Conservation (phyloP, 2,113 vertebrate species). For the Neodon shergylaensis region DNA sequence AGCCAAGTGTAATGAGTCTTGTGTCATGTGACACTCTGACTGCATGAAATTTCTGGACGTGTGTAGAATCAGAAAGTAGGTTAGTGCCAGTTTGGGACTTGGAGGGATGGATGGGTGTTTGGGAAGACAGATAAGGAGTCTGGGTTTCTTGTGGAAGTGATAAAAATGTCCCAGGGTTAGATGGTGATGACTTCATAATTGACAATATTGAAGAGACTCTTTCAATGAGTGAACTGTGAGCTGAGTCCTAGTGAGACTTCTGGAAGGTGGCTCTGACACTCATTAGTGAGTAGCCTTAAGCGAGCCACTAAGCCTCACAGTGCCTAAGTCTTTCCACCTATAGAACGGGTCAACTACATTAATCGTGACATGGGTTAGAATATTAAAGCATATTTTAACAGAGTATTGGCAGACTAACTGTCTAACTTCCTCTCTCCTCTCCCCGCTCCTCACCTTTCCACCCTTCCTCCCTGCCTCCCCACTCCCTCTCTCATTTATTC, state of each 20-base stretch:
- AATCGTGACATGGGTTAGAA: not conserved
- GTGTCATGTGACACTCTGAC: not conserved
- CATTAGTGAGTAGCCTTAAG: not conserved
- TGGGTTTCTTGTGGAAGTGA: not conserved
- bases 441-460: not conserved
- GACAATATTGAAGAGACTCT: not conserved
- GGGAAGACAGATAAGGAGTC: not conserved
- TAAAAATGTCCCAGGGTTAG: not conserved
- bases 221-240: not conserved
- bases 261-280: not conserved
- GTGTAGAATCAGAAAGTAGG: not conserved
- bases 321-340: not conserved
- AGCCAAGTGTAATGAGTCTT: not conserved
- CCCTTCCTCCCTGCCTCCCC: not conserved
- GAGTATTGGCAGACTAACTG: not conserved
- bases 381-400: not conserved
- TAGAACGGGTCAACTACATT: not conserved
- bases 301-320: not conserved
- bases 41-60: not conserved
- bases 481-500: not conserved
- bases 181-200: not conserved
- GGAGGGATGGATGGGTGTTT: not conserved
- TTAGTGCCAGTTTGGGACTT: not conserved
- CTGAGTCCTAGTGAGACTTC: not conserved
- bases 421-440: not conserved